Percentiles rank a stretch among this genome's conserved stretches.
Conservation (phyloP, 1,140 invertebrate species). For the Steinernema khuongi region DNA sequence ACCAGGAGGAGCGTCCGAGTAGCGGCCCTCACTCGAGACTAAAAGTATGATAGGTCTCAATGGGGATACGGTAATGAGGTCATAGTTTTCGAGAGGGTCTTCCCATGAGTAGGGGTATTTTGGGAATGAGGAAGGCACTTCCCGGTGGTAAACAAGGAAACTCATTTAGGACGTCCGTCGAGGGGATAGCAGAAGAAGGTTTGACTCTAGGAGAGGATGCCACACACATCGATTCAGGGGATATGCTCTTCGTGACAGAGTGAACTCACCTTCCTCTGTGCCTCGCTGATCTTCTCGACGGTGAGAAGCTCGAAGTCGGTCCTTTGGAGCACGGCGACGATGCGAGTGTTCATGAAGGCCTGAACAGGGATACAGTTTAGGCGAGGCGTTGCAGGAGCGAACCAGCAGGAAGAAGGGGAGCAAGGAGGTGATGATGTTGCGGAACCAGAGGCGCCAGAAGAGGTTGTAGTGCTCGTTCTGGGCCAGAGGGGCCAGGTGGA, state of each 20-base stretch:
- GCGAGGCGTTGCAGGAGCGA: background rate
- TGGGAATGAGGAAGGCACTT: no score
- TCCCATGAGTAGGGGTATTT: no score
- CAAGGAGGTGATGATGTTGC: conserved; percentile 45
- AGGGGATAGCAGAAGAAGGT: no score
- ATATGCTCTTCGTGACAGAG: background rate
- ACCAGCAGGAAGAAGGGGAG: conserved; percentile 47
- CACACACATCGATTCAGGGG: background rate
- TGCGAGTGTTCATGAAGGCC: conserved; percentile 43
- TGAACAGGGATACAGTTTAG: background rate
- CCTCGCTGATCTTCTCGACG: conserved; percentile 36
- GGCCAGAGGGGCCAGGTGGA: conserved; percentile 35
- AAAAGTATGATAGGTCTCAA: conserved; percentile 27
- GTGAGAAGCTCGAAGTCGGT: conserved; percentile 30
- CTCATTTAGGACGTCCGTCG: background rate
- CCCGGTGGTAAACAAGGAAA: no score
- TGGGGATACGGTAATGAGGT: background rate
- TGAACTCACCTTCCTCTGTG: conserved; percentile 42
- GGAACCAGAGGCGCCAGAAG: conserved; percentile 20
- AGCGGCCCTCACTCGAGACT: conserved; percentile 47
- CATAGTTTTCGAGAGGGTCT: background rate
- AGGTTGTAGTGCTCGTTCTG: conserved; percentile 40
- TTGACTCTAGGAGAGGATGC: no score
- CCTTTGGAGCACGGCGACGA: conserved; percentile 38
- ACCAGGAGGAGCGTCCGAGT: conserved; percentile 48